Conservation (phyloP, 2,113 vertebrate species). For the Phoenicopterus ruber region DNA sequence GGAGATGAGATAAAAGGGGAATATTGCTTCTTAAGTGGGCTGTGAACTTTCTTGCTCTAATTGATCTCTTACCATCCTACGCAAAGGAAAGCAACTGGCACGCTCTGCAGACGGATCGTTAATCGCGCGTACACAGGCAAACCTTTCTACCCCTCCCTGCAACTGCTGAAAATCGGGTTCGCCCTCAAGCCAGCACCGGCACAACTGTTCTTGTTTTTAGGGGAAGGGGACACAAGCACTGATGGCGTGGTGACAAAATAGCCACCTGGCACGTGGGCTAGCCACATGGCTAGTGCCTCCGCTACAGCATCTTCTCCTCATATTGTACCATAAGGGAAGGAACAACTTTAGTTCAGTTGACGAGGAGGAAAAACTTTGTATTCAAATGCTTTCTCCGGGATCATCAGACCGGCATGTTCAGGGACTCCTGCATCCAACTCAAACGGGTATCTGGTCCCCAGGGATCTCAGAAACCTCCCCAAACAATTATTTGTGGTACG, state of each 20-base stretch:
- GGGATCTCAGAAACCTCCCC: not conserved
- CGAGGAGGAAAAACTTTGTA: not conserved
- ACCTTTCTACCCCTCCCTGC: not conserved
- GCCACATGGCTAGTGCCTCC: not conserved
- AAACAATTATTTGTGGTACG: not conserved
- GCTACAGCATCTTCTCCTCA: not conserved
- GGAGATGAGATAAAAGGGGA: slow-evolving; percentile 57
- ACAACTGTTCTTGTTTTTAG: not conserved
- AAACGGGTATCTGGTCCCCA: not conserved
- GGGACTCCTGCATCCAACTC: not conserved
- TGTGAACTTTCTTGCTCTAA: slow-evolving; percentile 65
- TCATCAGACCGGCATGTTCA: not conserved
- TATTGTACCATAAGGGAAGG: not conserved
- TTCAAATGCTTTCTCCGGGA: not conserved
- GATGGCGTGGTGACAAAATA: not conserved
- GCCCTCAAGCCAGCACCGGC: not conserved
- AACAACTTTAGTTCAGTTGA: not conserved
- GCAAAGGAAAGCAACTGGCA: slow-evolving; percentile 47
- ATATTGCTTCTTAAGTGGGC: slow-evolving; percentile 64
- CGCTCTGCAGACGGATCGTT: slow-evolving; percentile 9
- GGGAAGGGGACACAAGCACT: not conserved
- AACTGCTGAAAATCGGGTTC: not conserved
- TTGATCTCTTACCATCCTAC: slow-evolving; percentile 62
- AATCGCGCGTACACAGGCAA: not conserved
- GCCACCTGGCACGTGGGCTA: not conserved